These are phyloP conservation scores for Aplochiton taeniatus DNA, from an alignment of 2,797 vertebrate species.

Conservation along the genomic window DNA sequence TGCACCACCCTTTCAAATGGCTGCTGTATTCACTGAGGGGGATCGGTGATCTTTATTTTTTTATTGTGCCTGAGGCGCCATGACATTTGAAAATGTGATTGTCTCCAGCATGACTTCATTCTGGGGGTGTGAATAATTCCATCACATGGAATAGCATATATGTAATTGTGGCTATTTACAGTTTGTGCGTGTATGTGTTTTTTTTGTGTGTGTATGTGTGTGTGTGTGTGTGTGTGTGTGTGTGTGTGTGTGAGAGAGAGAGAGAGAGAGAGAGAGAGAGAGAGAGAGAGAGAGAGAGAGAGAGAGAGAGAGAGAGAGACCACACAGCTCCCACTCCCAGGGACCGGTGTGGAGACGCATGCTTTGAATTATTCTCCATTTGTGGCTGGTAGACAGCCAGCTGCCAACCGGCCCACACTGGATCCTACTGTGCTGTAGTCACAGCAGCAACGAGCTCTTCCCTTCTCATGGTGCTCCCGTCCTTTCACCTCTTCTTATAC, in stretches of 20 bases:
- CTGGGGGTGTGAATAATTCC: slow-evolving; percentile 67
- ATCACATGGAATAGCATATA: slow-evolving; percentile 58
- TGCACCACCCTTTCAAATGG: neutral
- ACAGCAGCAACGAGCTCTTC: slow-evolving; percentile 32
- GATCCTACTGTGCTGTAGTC: slow-evolving; percentile 57
- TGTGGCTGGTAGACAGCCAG: slow-evolving; percentile 65
- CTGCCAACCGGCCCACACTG: slow-evolving; percentile 72
- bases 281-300: too few relatives aligned
- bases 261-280: slow-evolving; percentile 14
- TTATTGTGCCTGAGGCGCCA: slow-evolving; percentile 30
- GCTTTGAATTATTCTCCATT: slow-evolving; percentile 81
- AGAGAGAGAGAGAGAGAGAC: too few relatives aligned
- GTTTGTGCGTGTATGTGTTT: slow-evolving; percentile 15
- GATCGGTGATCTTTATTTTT: slow-evolving; percentile 34
- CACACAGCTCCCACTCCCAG: slow-evolving; percentile 43
- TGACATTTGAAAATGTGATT: slow-evolving; percentile 54
- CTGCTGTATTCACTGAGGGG: slow-evolving; percentile 10
- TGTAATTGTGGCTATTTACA: slow-evolving; percentile 3
- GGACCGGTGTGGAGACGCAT: slow-evolving; percentile 68
- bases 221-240: slow-evolving; percentile 39
- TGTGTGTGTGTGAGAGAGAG: slow-evolving; percentile 26
- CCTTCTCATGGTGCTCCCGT: slow-evolving; percentile 29
- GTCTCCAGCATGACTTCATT: slow-evolving; percentile 53
- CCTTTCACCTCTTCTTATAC: slow-evolving; percentile 3
- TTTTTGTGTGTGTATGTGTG: slow-evolving; percentile 25